Evolutionary conservation across 2,113 vertebrate genomes (phyloP).

Genomic region (Numenius arquata): DNA sequence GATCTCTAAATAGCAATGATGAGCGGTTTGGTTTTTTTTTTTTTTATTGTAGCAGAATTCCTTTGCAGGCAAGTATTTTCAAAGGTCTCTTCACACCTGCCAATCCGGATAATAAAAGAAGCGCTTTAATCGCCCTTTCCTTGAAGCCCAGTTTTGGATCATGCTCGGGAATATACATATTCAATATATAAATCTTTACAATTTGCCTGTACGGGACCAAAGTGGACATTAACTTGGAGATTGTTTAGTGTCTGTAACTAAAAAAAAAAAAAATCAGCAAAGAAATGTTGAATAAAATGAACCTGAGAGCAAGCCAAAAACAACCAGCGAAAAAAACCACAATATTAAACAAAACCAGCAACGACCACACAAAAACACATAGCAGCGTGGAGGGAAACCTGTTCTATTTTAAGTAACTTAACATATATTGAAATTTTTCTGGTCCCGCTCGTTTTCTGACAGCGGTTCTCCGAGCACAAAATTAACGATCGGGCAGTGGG

Average conservation of each 20-base stretch:
- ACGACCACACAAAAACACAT: background rate
- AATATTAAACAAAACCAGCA: background rate
- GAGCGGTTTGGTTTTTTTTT: background rate
- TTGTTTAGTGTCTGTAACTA: background rate
- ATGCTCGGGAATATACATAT: background rate
- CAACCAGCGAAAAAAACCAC: background rate
- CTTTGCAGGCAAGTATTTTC: slow-evolving; percentile 44
- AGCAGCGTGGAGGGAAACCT: background rate
- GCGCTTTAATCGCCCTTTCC: background rate
- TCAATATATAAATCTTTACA: background rate
- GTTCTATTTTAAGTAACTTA: slow-evolving; percentile 43
- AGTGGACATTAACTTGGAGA: background rate
- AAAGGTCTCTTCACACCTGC: slow-evolving; percentile 24
- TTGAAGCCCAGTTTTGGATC: background rate
- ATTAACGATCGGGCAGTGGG: background rate
- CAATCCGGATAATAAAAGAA: background rate
- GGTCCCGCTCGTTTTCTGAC: background rate
- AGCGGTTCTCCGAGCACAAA: background rate
- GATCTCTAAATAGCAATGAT: background rate
- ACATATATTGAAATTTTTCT: background rate
- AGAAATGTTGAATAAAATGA: background rate
- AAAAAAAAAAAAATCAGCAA: background rate
- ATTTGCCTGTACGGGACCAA: background rate
- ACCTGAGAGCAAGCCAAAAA: background rate
- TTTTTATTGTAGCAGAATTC: background rate